These are phyloP conservation scores for Chironomus striatipennis DNA, from an alignment of 1,140 invertebrate genomes.

Conservation along the genomic window DNA sequence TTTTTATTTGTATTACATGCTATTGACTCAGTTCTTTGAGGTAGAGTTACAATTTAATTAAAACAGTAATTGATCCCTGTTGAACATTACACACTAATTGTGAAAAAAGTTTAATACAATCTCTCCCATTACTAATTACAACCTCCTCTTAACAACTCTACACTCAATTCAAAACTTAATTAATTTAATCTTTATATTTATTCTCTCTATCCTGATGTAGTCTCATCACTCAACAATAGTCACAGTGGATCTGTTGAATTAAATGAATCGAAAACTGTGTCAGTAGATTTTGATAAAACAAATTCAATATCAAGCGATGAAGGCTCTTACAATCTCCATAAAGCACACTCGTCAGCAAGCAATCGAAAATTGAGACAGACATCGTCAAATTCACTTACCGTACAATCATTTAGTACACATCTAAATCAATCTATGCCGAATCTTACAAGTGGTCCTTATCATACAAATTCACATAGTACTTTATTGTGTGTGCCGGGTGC, in stretches of 20 bases:
- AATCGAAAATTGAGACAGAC: constrained; percentile 15
- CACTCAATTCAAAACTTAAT: no score
- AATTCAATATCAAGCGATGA: constrained; percentile 47
- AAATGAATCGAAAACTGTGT: constrained; percentile 50
- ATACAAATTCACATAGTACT: constrained; percentile 39
- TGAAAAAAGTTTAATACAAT: no score
- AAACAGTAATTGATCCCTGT: no score
- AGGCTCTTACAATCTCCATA: constrained; percentile 34
- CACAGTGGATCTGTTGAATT: constrained; percentile 67
- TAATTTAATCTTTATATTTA: no score
- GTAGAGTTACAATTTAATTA: no score
- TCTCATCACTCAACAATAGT: constrained; percentile 55
- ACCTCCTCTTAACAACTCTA: no score
- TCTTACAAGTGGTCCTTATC: constrained; percentile 39
- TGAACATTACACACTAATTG: no score
- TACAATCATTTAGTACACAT: constrained; percentile 54
- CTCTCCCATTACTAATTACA: no score
- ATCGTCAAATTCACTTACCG: constrained; percentile 62
- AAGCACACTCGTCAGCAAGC: constrained; percentile 32
- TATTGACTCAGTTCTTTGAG: no score
- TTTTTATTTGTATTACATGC: no score
- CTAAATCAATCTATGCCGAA: constrained; percentile 67
- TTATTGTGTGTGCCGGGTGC: constrained; percentile 42
- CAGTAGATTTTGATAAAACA: constrained; percentile 45
- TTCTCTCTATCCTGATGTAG: no score